Evolutionary conservation across 2,888 invertebrate species (phyloP), one percentile per base, ranked within the genome.

Genomic region (Nemapogon koenigi): DNA sequence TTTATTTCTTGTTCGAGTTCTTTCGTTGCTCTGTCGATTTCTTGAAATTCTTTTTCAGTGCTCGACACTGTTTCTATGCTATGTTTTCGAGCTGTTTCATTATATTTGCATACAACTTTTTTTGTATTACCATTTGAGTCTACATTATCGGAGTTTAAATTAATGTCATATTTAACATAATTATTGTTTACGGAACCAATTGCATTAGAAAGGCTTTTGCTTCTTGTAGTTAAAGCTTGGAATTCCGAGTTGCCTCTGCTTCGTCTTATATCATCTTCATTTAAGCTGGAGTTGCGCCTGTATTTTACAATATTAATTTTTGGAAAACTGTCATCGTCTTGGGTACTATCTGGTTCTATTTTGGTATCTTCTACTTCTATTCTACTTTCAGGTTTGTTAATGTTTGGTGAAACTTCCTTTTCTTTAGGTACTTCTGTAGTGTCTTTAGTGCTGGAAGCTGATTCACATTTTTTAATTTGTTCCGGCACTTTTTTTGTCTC

Each of bases 1-100:
- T 69, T 70, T 48, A 76, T 71, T 52, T 79, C 71, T 45, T 69
- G 66, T 50, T 79, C 75, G 3, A 73, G 59, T 45, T 78, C 71
- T 44, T 69, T 54, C 11, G 69, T 71, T 6, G 76, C 76, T 52
- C 59, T 71, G 44, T 75, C 75, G 32, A 79, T 79, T 59, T 78
- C 78, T 41, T 67, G 53, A 43, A 78, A 81, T 44, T 81, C 78
- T 45, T 65, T 76, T 52, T 72, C 75, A 11, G 71, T 81, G 42
- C 69, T 73, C 10, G 78, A 75, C 44, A 73, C 55, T 14, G 76
- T 57, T 40, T 76, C 75, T 37, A 72, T 50, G 43, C 76, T 78
- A 42, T 65, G 62, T 49, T 76, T 75, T 41, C 65, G 55, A 32
- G 57, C 49, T 14, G 57, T 46, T 11, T 65, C 60, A 10, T 64